Conservation (phyloP, 2,113 vertebrate species). For the Cryptotis parvus region DNA sequence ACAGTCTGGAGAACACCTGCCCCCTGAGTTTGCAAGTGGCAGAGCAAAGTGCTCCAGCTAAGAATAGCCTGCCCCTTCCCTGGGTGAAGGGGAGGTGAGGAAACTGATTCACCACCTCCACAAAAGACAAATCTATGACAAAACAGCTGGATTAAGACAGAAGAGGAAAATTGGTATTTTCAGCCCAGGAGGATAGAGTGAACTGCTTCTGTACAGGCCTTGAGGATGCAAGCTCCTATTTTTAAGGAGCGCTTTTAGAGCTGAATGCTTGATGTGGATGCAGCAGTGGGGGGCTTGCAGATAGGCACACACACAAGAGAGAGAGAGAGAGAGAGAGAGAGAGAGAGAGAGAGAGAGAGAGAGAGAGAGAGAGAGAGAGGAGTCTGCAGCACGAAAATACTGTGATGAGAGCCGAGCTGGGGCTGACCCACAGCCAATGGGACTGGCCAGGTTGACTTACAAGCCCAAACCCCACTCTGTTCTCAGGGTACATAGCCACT, state of each 20-base stretch:
- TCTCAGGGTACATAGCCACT: neutral
- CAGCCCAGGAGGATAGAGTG: slow-evolving; percentile 59
- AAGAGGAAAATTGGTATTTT: slow-evolving; percentile 57
- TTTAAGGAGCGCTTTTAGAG: slow-evolving; percentile 2
- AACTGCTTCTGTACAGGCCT: slow-evolving; percentile 29
- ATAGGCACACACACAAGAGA: too few species aligned
- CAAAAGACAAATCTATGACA: slow-evolving; percentile 62
- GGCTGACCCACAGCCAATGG: too few species aligned
- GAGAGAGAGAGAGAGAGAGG: too few species aligned
- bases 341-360: too few species aligned
- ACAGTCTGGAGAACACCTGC: slow-evolving; percentile 38
- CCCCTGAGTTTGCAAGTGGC: slow-evolving; percentile 58
- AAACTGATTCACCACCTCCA: slow-evolving; percentile 77
- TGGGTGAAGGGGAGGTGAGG: slow-evolving; percentile 60
- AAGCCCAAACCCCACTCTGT: neutral
- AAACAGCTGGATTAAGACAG: slow-evolving; percentile 69
- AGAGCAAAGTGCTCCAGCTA: slow-evolving; percentile 72
- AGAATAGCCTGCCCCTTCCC: slow-evolving; percentile 67
- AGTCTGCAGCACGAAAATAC: neutral
- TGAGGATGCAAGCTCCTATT: slow-evolving; percentile 27
- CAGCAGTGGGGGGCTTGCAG: neutral
- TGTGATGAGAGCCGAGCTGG: neutral
- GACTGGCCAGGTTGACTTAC: neutral
- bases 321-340: too few species aligned
- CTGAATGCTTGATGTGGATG: neutral